Evolutionary conservation across 2,888 invertebrate genomes (phyloP).

Genomic region (Desoria tigrina): DNA sequence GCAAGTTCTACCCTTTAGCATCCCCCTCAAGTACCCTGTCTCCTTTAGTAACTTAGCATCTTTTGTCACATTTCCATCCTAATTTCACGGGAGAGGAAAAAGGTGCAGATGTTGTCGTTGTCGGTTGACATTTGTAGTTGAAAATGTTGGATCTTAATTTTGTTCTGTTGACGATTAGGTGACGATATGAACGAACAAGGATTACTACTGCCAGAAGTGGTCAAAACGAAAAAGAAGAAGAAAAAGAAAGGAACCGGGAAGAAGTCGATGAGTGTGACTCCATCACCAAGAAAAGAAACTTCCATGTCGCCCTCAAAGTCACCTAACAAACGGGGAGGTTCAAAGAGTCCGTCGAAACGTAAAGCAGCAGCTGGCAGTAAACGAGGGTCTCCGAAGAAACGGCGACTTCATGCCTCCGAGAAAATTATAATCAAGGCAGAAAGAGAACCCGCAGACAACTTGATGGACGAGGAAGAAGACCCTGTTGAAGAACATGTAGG

Average conservation of each 20-base stretch:
- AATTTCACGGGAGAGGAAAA: no score
- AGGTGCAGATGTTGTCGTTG: neutral
- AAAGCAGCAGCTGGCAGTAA: neutral
- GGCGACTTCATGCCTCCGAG: neutral
- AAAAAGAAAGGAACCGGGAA: neutral
- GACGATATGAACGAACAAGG: neutral
- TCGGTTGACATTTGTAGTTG: no score
- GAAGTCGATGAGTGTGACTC: no score
- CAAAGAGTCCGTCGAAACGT: neutral
- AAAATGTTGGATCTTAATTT: no score
- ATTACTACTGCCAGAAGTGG: neutral
- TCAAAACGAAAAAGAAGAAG: conserved; percentile 1
- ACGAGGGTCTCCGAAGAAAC: conserved; percentile 3
- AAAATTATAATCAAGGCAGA: conserved; percentile 6
- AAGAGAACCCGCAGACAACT: conserved; percentile 13
- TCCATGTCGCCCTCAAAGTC: neutral
- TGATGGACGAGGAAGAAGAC: conserved; percentile 24
- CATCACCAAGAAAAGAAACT: neutral
- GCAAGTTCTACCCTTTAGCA: no score
- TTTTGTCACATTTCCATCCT: no score
- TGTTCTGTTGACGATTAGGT: neutral
- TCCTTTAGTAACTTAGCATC: no score
- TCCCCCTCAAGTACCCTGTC: no score
- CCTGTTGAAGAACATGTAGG: no score
- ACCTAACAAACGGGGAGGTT: neutral